phyloP scores from a whole-genome alignment of 2,797 vertebrate species.

The Decapterus maruadsi region DNA sequence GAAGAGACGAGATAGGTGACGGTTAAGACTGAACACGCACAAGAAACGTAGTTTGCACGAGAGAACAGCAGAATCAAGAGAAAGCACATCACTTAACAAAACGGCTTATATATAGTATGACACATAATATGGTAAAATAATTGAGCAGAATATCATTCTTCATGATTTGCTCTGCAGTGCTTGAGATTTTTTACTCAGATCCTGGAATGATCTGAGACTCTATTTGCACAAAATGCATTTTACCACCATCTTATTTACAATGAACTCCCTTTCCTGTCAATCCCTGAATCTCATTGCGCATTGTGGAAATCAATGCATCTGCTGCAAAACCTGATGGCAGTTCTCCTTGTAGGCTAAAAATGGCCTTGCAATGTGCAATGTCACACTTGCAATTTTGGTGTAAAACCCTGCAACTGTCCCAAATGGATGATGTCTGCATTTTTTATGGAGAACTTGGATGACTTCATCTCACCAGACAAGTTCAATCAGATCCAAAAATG shows the following conservation, averaged over 20 bases:
- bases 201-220: neutral
- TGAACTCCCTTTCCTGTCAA: neutral
- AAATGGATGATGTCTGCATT: slow-evolving; percentile 42
- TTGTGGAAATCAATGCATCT: neutral
- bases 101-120: neutral
- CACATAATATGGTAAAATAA: neutral
- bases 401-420: slow-evolving; percentile 20
- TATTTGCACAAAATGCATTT: neutral
- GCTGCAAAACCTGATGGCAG: neutral
- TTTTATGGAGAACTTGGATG: slow-evolving; percentile 36
- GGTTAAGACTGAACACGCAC: neutral
- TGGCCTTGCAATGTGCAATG: neutral
- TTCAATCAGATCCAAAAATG: slow-evolving; percentile 21
- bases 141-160: neutral
- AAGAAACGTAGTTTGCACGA: neutral
- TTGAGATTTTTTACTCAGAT: neutral
- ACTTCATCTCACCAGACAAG: slow-evolving; percentile 26
- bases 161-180: neutral
- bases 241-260: neutral
- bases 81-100: neutral
- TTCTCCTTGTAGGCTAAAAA: neutral
- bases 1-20: neutral
- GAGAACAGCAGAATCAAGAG: neutral
- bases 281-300: neutral
- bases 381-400: slow-evolving; percentile 24